phyloP scores from a whole-genome alignment of 2,113 vertebrate genomes.

The Fukomys damarensis region DNA sequence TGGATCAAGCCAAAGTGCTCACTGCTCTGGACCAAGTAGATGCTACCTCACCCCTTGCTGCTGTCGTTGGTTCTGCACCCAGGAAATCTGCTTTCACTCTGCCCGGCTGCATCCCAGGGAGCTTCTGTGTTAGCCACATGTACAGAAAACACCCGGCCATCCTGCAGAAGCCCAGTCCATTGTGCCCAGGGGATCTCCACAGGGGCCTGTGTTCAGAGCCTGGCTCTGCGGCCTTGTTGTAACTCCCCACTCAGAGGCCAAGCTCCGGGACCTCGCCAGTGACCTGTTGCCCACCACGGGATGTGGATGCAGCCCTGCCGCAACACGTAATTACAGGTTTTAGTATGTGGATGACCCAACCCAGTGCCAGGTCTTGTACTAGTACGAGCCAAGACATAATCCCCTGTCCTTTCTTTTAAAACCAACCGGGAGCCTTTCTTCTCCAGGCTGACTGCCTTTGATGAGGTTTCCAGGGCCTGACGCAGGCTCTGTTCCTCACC shows the following conservation, averaged over 20 bases:
- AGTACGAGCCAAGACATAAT: conserved; percentile 46
- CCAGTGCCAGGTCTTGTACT: conserved; percentile 40
- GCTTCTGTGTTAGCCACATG: background rate
- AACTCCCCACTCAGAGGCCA: background rate
- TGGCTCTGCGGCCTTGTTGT: background rate
- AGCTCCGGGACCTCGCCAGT: conserved; percentile 6
- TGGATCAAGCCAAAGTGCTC: background rate
- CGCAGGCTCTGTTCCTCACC: conserved; percentile 32
- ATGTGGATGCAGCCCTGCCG: conserved; percentile 51
- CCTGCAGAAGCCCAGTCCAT: background rate
- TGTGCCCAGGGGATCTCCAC: background rate
- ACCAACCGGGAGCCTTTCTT: conserved; percentile 53
- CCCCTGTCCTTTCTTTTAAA: conserved; percentile 24
- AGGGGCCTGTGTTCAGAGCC: background rate
- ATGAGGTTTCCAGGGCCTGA: conserved; percentile 59
- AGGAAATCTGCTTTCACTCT: background rate
- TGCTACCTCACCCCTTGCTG: background rate
- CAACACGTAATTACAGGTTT: conserved; percentile 26
- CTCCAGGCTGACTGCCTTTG: conserved; percentile 53
- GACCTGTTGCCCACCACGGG: conserved; percentile 41
- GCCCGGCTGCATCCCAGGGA: no score
- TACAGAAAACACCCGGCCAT: background rate
- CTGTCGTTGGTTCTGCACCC: background rate
- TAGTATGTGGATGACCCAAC: background rate
- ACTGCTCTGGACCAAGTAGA: background rate